These are phyloP conservation scores for Drosophila subsilvestris DNA, from an alignment of 2,888 invertebrate genomes.

Conservation along the genomic window DNA sequence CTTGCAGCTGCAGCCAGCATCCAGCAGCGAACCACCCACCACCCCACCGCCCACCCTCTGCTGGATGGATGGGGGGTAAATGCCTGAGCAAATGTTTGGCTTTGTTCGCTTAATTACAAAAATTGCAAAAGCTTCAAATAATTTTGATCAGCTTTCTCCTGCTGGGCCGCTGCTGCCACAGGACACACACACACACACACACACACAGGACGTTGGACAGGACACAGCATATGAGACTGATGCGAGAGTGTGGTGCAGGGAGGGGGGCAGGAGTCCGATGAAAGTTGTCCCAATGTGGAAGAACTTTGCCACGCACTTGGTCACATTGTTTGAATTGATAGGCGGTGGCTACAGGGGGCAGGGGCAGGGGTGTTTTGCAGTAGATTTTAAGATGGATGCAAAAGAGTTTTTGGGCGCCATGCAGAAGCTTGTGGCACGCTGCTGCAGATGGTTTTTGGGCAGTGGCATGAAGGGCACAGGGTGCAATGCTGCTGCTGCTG, in stretches of 20 bases:
- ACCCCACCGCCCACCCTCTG: background rate
- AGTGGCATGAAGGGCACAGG: too few relatives aligned
- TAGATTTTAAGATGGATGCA: background rate
- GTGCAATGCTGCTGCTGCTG: too few relatives aligned
- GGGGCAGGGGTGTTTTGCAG: background rate
- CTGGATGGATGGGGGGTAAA: slow-evolving; percentile 40
- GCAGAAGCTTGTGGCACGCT: background rate
- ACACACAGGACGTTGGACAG: slow-evolving; percentile 3
- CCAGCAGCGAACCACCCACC: slow-evolving; percentile 1
- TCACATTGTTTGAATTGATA: slow-evolving; percentile 35
- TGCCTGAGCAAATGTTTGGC: slow-evolving; percentile 54
- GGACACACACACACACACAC: background rate
- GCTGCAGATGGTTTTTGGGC: background rate
- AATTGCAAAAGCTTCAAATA: slow-evolving; percentile 62
- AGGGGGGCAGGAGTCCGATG: slow-evolving; percentile 20
- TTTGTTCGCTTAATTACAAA: slow-evolving; percentile 63
- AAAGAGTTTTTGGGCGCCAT: background rate
- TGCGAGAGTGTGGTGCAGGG: background rate
- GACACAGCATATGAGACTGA: slow-evolving; percentile 33
- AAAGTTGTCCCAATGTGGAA: slow-evolving; percentile 45
- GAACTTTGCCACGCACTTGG: slow-evolving; percentile 53
- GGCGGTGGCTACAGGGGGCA: background rate
- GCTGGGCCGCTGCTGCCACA: background rate
- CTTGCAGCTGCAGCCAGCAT: slow-evolving; percentile 20
- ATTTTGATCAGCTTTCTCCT: slow-evolving; percentile 52